phyloP scores from a whole-genome alignment of 2,888 invertebrate species.

The Lasioglossum oenotherae region DNA sequence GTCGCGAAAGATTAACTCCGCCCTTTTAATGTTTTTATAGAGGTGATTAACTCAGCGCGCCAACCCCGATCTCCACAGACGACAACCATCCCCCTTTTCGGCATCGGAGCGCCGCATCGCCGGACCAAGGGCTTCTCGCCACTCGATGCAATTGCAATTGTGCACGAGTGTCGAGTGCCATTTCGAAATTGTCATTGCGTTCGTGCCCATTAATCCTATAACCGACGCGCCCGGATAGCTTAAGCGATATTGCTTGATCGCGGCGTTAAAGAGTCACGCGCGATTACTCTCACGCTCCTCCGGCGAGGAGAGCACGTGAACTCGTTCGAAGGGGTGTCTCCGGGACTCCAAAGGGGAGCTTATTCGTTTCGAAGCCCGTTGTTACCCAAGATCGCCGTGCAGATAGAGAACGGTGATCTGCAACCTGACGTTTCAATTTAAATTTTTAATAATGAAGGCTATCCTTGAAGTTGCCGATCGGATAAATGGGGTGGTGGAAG shows the following conservation, averaged over 20 bases:
- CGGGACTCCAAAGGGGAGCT: not conserved
- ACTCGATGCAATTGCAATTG: constrained; percentile 74
- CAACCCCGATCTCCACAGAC: constrained; percentile 31
- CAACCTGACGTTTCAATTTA: constrained; percentile 4
- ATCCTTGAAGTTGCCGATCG: not conserved
- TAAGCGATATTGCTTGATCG: constrained; percentile 71
- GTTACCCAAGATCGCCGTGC: not conserved
- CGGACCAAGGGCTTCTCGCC: constrained; percentile 60
- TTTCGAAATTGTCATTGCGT: constrained; percentile 70
- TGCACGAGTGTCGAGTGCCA: constrained; percentile 68
- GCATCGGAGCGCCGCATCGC: constrained; percentile 25
- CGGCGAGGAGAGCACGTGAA: not conserved
- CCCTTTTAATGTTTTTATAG: constrained; percentile 62
- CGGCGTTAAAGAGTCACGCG: constrained; percentile 68
- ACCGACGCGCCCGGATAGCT: constrained; percentile 48
- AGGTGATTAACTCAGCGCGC: constrained; percentile 54
- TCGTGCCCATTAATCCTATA: constrained; percentile 68
- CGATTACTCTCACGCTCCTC: constrained; percentile 45
- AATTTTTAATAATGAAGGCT: constrained; percentile 2
- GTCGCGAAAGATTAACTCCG: constrained; percentile 58
- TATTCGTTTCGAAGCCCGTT: not conserved
- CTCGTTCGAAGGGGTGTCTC: not conserved
- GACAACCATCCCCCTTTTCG: constrained; percentile 43
- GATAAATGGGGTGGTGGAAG: not conserved
- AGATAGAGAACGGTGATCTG: not conserved